Conservation (phyloP, 2,797 vertebrate species). For the Parotocinclus haroldoi region DNA sequence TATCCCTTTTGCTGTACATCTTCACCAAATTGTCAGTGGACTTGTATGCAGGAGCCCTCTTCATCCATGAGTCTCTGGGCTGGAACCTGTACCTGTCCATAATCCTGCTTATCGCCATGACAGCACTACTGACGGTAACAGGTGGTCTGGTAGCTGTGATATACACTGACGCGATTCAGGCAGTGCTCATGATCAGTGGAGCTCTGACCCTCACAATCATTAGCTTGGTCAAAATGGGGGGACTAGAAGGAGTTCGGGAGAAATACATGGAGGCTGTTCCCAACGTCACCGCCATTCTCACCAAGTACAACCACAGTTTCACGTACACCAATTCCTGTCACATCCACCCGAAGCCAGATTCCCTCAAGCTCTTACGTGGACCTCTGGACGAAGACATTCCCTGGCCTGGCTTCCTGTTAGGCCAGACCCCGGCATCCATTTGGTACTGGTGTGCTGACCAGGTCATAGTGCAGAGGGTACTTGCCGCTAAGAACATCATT, state of each 20-base stretch:
- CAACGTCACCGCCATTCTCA: conserved; percentile 84
- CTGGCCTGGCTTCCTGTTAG: conserved; percentile 95
- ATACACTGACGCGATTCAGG: conserved; percentile 96
- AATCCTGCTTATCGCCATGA: conserved; percentile 90
- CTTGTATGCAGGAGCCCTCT: conserved; percentile 95
- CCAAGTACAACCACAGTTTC: conserved; percentile 82
- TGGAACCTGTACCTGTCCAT: conserved; percentile 98
- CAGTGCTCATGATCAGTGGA: conserved; percentile 92
- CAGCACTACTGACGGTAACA: conserved; percentile 90
- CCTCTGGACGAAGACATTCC: conserved; percentile 92
- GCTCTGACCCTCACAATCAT: conserved; percentile 90
- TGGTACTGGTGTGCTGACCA: conserved; percentile 99
- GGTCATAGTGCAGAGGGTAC: conserved; percentile 95
- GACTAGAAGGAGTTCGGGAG: conserved; percentile 87
- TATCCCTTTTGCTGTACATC: conserved; percentile 93
- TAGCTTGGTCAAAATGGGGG: conserved; percentile 87
- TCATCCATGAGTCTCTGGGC: conserved; percentile 96
- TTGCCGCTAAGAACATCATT: conserved; percentile 93
- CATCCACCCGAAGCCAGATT: conserved; percentile 84
- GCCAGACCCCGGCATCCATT: conserved; percentile 95
- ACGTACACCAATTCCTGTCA: conserved; percentile 82
- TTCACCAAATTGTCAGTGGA: conserved; percentile 98
- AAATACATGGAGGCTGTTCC: conserved; percentile 94
- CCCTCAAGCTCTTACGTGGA: conserved; percentile 84
- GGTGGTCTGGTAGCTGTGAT: conserved; percentile 95